phyloP scores from a whole-genome alignment of 2,797 vertebrate species.

The Graptemys geographica region DNA sequence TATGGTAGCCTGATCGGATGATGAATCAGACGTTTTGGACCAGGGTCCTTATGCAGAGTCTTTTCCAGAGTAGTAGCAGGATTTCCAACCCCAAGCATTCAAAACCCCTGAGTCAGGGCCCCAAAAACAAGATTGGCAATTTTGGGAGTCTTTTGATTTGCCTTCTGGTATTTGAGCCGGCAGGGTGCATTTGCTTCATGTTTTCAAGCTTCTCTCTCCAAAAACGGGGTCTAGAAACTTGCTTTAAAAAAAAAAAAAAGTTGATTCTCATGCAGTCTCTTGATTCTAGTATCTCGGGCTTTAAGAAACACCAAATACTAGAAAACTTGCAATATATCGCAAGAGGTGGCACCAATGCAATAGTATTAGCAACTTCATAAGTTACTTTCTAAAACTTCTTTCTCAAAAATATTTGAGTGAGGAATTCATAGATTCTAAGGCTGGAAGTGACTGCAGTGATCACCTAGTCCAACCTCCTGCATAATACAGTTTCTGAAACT shows the following conservation, averaged over 20 bases:
- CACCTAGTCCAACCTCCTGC: background rate
- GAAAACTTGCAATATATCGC: background rate
- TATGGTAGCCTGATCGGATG: background rate
- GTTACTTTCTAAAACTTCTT: background rate
- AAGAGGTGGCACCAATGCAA: accelerated
- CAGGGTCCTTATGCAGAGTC: accelerated
- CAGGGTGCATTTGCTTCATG: background rate
- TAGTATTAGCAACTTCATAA: background rate
- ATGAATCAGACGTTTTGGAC: background rate
- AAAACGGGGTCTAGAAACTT: background rate
- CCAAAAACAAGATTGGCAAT: background rate
- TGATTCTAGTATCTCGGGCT: conserved; percentile 22
- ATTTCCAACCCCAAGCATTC: background rate
- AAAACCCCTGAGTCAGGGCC: background rate
- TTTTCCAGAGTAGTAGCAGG: background rate
- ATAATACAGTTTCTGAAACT: background rate
- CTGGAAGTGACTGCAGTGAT: background rate
- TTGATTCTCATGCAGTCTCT: background rate
- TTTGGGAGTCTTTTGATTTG: background rate
- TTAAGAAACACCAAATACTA: background rate
- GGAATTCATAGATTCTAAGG: background rate
- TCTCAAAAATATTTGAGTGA: background rate
- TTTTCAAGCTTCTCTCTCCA: background rate
- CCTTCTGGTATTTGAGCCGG: background rate
- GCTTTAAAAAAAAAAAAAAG: background rate